Percentiles rank a stretch among this genome's conserved stretches.
Evolutionary conservation across 2,888 invertebrate genomes (phyloP).

Genomic region (Epsilonema sp.): DNA sequence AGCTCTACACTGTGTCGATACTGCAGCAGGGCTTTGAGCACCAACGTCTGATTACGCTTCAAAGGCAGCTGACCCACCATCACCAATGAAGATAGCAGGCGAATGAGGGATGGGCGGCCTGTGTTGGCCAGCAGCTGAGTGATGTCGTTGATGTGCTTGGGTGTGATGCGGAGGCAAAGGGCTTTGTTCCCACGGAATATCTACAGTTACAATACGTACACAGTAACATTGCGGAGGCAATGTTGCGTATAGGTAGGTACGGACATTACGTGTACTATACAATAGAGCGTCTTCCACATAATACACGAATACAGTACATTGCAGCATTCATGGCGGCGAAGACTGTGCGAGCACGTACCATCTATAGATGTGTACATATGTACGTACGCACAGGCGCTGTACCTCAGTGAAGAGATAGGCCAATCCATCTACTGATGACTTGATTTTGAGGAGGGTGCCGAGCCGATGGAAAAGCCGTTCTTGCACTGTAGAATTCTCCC

Average conservation of each 20-base stretch:
- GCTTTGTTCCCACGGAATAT: constrained; percentile 29
- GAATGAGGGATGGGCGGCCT: constrained; percentile 3
- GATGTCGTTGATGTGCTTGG: constrained; percentile 28
- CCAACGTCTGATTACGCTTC: constrained; percentile 30
- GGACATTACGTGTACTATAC: too few relatives aligned
- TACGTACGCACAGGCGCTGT: too few relatives aligned
- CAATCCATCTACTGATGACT: constrained; percentile 1
- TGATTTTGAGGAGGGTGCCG: not conserved
- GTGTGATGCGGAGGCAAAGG: constrained; percentile 28
- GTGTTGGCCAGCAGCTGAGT: constrained; percentile 26
- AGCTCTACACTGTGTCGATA: constrained; percentile 26
- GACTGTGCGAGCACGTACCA: too few relatives aligned
- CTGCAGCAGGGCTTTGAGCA: constrained; percentile 32
- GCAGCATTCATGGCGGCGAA: too few relatives aligned
- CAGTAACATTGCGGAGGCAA: too few relatives aligned
- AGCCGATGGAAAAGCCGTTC: constrained; percentile 2
- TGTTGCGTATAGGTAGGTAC: too few relatives aligned
- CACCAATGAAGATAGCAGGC: constrained; percentile 1
- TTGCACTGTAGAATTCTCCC: not conserved
- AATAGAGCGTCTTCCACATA: too few relatives aligned
- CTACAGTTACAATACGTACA: constrained; percentile 15
- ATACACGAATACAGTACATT: too few relatives aligned
- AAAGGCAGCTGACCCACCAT: constrained; percentile 18
- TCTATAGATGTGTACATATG: too few relatives aligned
- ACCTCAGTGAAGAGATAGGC: constrained; percentile 6